These are phyloP conservation scores for Xylocopa sonorina DNA, from an alignment of 1,140 invertebrate species.

Conservation along the genomic window DNA sequence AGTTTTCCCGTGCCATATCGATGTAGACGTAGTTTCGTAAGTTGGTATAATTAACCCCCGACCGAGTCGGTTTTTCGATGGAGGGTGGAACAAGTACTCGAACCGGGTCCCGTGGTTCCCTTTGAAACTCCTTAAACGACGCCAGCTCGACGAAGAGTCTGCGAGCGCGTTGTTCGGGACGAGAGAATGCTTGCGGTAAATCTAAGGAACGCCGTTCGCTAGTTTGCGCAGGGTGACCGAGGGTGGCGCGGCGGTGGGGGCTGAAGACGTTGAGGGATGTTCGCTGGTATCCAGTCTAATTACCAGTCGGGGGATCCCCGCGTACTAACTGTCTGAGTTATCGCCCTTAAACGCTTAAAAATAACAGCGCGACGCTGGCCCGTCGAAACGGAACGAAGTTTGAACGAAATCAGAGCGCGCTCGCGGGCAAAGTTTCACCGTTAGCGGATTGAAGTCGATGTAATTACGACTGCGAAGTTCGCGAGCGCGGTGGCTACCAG, in stretches of 20 bases:
- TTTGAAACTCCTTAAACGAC: not conserved
- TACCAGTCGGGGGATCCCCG: not conserved
- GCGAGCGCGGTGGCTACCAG: not conserved
- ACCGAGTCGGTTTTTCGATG: not conserved
- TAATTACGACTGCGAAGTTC: conserved; percentile 15
- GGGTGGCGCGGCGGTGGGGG: too few species aligned
- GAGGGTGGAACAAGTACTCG: not conserved
- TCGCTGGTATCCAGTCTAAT: not conserved
- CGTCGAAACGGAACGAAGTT: not conserved
- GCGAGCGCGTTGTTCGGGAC: not conserved
- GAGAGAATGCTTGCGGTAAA: not conserved
- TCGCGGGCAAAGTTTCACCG: not conserved
- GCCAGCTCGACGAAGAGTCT: not conserved
- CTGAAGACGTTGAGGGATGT: not conserved
- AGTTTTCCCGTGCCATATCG: not conserved
- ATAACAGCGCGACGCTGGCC: not conserved
- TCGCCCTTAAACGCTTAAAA: not conserved
- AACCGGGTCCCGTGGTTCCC: not conserved
- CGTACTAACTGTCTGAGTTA: not conserved
- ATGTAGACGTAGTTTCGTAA: not conserved
- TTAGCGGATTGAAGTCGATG: conserved; percentile 15
- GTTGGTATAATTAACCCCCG: not conserved
- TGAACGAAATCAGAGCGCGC: not conserved
- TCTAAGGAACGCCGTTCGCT: not conserved
- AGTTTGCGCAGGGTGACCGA: too few species aligned